Percentiles rank a stretch among this genome's conserved stretches.
phyloP scores from a whole-genome alignment of 2,888 invertebrate genomes.

The Nomada lathburiana region DNA sequence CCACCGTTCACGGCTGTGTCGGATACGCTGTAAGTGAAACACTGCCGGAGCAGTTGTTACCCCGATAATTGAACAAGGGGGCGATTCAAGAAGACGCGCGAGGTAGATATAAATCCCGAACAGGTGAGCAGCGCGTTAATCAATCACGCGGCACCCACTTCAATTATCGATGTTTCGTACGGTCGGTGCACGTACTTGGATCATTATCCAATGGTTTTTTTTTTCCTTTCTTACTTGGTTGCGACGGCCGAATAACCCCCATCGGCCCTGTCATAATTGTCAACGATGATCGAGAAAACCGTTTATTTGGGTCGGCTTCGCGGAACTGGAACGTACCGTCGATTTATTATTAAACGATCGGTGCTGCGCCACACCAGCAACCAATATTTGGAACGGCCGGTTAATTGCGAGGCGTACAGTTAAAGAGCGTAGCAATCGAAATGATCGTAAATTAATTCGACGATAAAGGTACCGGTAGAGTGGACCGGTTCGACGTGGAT shows the following conservation, averaged over 20 bases:
- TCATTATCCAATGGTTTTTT: constrained; percentile 55
- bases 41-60: background rate
- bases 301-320: constrained; percentile 64
- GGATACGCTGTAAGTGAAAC: background rate
- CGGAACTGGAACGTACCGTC: constrained; percentile 66
- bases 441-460: constrained; percentile 60
- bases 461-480: constrained; percentile 50
- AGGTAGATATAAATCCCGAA: constrained; percentile 36
- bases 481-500: constrained; percentile 26
- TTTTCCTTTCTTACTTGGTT: constrained; percentile 3
- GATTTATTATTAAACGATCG: constrained; percentile 69
- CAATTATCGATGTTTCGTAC: constrained; percentile 50
- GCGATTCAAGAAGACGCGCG: background rate
- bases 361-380: constrained; percentile 12
- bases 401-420: constrained; percentile 61
- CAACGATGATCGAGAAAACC: constrained; percentile 60
- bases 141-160: constrained; percentile 56
- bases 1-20: too few relatives aligned
- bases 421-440: constrained; percentile 57
- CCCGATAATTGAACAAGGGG: background rate
- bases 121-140: constrained; percentile 49
- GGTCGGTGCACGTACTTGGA: constrained; percentile 30
- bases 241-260: constrained; percentile 62
- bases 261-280: constrained; percentile 67
- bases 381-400: constrained; percentile 65